A percentile compares a stretch with the other conserved stretches of the same genome.
Conservation (phyloP, 1,140 invertebrate genomes). For the Ruditapes philippinarum region DNA sequence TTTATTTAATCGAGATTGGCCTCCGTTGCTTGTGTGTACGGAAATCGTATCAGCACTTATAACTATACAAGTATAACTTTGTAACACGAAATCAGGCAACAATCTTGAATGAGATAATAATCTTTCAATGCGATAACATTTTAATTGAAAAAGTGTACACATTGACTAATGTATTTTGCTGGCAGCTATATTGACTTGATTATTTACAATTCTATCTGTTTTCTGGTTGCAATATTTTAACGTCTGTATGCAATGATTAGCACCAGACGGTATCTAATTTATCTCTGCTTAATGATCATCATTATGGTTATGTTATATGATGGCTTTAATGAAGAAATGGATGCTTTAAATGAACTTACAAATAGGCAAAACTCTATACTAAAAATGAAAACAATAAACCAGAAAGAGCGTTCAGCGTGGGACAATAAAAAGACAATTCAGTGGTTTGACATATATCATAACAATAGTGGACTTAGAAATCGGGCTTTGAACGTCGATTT, state of each 20-base stretch:
- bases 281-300: neutral
- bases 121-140: too few species aligned
- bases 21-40: too few species aligned
- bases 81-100: too few species aligned
- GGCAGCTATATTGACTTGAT: too few species aligned
- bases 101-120: too few species aligned
- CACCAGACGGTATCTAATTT: neutral
- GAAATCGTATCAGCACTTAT: too few species aligned
- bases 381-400: neutral
- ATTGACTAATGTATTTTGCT: too few species aligned
- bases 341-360: neutral
- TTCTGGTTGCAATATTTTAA: too few species aligned
- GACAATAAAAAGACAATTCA: slow-evolving; percentile 21
- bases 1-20: too few species aligned
- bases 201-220: too few species aligned
- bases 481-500: neutral
- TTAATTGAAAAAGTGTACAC: too few species aligned
- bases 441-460: slow-evolving; percentile 7
- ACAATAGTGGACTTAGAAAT: neutral
- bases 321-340: neutral
- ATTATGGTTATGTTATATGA: neutral
- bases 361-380: neutral
- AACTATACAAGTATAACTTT: too few species aligned
- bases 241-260: neutral
- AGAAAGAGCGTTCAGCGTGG: neutral